Conservation (phyloP, 2,113 vertebrate species). For the Haplochromis vanheusdeni region DNA sequence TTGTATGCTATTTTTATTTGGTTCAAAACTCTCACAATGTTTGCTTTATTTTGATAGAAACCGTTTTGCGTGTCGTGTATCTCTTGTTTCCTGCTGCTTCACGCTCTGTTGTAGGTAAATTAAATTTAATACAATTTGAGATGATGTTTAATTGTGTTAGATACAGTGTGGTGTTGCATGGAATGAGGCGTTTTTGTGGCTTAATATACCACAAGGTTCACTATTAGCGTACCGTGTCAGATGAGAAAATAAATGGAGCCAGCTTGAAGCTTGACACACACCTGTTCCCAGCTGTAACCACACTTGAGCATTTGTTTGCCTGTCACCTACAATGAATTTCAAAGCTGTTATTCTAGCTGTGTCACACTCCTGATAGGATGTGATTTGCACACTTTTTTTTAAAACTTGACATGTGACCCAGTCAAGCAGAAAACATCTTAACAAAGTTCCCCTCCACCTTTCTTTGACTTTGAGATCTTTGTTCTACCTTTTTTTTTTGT, state of each 20-base stretch:
- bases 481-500: neutral
- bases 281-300: conserved; percentile 45
- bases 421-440: conserved; percentile 38
- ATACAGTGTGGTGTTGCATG: neutral
- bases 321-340: conserved; percentile 46
- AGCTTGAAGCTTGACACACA: conserved; percentile 42
- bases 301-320: conserved; percentile 35
- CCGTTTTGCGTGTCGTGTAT: neutral
- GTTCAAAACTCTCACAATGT: neutral
- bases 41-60: neutral
- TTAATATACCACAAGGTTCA: neutral
- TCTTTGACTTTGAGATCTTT: conserved; percentile 18
- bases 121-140: neutral
- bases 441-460: conserved; percentile 3
- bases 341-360: conserved; percentile 36
- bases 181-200: neutral
- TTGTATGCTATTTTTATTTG: neutral
- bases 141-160: neutral
- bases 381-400: conserved; percentile 7
- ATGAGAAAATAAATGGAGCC: conserved; percentile 41
- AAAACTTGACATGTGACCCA: conserved; percentile 18
- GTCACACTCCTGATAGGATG: conserved; percentile 30
- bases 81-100: neutral
- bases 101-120: neutral
- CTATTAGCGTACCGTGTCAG: conserved; percentile 20